phyloP scores from a whole-genome alignment of 2,113 vertebrate species.

The Corvus hawaiiensis region DNA sequence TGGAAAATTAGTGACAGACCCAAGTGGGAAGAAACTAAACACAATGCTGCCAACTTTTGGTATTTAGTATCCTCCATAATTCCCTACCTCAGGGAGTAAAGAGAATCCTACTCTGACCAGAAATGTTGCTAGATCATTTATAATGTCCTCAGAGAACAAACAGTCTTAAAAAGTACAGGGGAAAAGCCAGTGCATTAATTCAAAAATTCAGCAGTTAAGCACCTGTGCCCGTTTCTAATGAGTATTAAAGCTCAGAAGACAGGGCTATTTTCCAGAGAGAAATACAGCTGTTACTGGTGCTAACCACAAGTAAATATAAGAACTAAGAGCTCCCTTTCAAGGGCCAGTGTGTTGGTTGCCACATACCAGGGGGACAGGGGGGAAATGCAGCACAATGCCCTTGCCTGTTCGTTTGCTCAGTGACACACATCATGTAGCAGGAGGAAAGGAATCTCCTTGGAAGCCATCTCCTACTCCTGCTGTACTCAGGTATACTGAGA shows the following conservation, averaged over 20 bases:
- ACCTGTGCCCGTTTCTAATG: background rate
- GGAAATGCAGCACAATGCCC: background rate
- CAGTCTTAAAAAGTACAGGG: background rate
- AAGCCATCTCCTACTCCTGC: background rate
- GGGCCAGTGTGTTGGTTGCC: background rate
- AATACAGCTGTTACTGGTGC: background rate
- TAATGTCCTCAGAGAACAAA: background rate
- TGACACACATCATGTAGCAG: background rate
- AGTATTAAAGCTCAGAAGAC: background rate
- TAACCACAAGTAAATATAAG: background rate
- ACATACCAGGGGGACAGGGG: background rate
- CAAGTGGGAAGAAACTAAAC: background rate
- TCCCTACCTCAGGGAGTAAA: background rate
- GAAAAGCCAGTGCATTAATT: background rate
- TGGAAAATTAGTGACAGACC: background rate
- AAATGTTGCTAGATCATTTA: background rate
- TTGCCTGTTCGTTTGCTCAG: background rate
- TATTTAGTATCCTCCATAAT: background rate
- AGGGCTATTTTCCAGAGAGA: background rate
- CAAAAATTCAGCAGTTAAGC: background rate
- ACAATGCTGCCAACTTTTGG: background rate
- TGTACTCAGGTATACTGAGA: background rate
- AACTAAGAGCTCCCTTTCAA: background rate
- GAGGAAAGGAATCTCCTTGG: background rate
- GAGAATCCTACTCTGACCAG: background rate